Evolutionary conservation across 2,888 invertebrate genomes (phyloP), one percentile per base, ranked within the genome.

Genomic region (Anagyrus pseudococci): DNA sequence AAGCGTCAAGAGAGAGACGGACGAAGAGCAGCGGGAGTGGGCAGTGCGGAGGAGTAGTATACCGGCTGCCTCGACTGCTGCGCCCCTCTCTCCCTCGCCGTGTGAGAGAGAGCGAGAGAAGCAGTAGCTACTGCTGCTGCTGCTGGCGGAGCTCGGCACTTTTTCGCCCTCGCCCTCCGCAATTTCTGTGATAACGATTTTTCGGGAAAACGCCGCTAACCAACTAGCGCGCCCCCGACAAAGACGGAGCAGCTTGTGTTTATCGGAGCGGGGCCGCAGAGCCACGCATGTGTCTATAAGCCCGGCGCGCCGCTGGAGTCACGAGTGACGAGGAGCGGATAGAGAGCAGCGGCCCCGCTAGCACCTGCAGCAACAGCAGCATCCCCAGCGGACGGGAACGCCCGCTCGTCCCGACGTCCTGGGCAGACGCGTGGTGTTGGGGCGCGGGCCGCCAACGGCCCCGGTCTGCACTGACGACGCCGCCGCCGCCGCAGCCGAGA

Each of bases 31-130:
- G 55, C 54, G 41, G 67, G 68, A 70, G 70, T 70, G 70, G 70
- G 43, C 55, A 66, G 62, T 68, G 69, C 80, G 78, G 69, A 78
- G 53, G 73, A 77, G 58, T 73, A 70, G 62, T 77, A 78, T 74
- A 70, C 71, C 71, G 72, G 69, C 69, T 68, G 64, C 68, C 54
- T 52, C 67, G 59, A 61, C 66, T 49, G 48, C 65, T 57, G 66
- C 68, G 66, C 68, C 68, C 66, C 60, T 43, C 58, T 46, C 58
- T 54, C 10, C 23, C 40, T 49, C 58, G n/a, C n/a, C n/a, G n/a
- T n/a, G n/a, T n/a, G n/a, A n/a, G n/a, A n/a, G n/a, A n/a, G n/a
- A n/a, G n/a, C n/a, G n/a, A n/a, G n/a, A n/a, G n/a, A n/a, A n/a
- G n/a, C n/a, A n/a, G n/a, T n/a, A n/a, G n/a, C n/a, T n/a, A n/a